A percentile compares a stretch with the other conserved stretches of the same genome.
Evolutionary conservation across 1,140 invertebrate species (phyloP).

Genomic region (Lineus longissimus): DNA sequence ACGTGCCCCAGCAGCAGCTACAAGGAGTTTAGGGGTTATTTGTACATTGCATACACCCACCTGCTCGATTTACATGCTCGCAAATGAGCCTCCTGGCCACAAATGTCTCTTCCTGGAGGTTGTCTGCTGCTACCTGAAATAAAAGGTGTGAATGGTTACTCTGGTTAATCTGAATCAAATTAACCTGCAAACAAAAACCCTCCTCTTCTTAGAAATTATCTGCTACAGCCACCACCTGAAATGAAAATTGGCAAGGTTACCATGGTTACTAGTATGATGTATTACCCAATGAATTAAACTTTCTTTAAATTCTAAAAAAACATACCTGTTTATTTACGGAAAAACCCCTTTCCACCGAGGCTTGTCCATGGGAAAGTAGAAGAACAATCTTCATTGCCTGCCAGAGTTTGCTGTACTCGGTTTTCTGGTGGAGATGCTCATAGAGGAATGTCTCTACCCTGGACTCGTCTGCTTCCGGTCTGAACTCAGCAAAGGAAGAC

Average conservation of each 20-base stretch:
- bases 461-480: background rate
- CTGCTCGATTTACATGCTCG: background rate
- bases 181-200: background rate
- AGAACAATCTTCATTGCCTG: background rate
- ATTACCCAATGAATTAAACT: background rate
- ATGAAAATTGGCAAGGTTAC: background rate
- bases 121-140: constrained; percentile 3
- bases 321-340: constrained; percentile 1
- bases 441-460: background rate
- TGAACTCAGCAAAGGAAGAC: background rate
- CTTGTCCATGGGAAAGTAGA: background rate
- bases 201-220: background rate
- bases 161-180: no score
- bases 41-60: background rate
- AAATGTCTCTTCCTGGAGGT: background rate
- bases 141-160: background rate
- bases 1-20: background rate
- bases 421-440: background rate
- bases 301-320: no score
- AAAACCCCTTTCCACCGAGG: background rate
- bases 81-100: background rate
- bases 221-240: background rate
- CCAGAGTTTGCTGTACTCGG: background rate
- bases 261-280: background rate
- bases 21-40: background rate